Percentiles rank a stretch among this genome's conserved stretches.
Evolutionary conservation across 1,140 invertebrate species (phyloP).

Genomic region (Drosophila navojoa): DNA sequence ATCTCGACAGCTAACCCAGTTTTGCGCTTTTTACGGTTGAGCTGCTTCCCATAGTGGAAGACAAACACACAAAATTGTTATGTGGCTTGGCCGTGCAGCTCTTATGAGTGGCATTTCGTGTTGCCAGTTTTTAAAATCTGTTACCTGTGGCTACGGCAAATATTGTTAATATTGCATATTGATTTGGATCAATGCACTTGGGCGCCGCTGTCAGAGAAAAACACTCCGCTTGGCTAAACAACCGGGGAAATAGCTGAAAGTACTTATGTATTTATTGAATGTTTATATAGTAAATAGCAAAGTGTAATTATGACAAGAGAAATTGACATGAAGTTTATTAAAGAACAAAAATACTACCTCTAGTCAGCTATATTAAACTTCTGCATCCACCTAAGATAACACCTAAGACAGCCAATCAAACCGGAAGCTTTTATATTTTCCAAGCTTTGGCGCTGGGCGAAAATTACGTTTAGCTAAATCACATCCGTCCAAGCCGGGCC

Average conservation of each 20-base stretch:
- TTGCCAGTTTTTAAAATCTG: slow-evolving; percentile 37
- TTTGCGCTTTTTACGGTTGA: slow-evolving; percentile 69
- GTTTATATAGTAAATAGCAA: too few relatives aligned
- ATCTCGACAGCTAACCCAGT: slow-evolving; percentile 77
- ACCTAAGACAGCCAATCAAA: neutral
- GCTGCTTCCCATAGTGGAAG: slow-evolving; percentile 12
- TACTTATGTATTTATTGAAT: too few relatives aligned
- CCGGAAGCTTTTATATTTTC: slow-evolving; percentile 17
- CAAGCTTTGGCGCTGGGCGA: neutral
- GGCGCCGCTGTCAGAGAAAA: slow-evolving; percentile 33
- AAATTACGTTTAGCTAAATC: slow-evolving; percentile 24
- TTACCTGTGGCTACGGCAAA: slow-evolving; percentile 36
- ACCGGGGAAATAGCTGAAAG: too few relatives aligned
- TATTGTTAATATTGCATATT: slow-evolving; percentile 62
- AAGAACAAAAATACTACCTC: neutral
- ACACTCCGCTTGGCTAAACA: too few relatives aligned
- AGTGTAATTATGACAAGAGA: too few relatives aligned
- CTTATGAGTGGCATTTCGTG: slow-evolving; percentile 59
- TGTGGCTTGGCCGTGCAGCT: slow-evolving; percentile 41
- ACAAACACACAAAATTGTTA: slow-evolving; percentile 23
- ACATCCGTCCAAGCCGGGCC: slow-evolving; percentile 34
- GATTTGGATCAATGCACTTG: slow-evolving; percentile 61
- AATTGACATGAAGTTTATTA: too few relatives aligned
- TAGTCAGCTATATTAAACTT: too few relatives aligned
- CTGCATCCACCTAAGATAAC: neutral